phyloP scores from a whole-genome alignment of 30 jellyfish, hydroid and myxozoan species.

The Chrysaora quinquecirrha region DNA sequence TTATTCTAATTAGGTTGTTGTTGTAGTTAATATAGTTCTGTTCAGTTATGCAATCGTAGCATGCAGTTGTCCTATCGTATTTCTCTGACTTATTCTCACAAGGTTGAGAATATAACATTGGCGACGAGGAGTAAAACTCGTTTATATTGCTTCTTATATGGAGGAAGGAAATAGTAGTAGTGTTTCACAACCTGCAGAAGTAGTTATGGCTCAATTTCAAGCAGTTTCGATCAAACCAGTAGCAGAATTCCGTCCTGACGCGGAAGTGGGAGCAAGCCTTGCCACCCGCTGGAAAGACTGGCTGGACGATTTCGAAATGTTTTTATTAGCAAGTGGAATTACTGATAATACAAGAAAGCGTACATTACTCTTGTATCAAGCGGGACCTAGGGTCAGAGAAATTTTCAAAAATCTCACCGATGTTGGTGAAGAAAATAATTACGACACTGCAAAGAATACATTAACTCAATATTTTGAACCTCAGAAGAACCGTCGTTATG shows the following conservation, averaged over 20 bases:
- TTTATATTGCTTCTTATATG: neutral
- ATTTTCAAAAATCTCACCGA: constrained; percentile 21
- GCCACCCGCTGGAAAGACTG: constrained; percentile 53
- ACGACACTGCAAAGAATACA: constrained; percentile 24
- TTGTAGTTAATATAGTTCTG: neutral
- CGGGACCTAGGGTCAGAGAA: constrained; percentile 47
- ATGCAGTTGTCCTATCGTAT: neutral
- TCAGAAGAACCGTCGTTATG: constrained; percentile 44
- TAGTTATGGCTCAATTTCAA: constrained; percentile 14
- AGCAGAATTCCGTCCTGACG: too few species aligned
- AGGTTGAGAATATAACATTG: neutral
- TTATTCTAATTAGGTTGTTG: too few species aligned
- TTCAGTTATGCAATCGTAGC: too few species aligned
- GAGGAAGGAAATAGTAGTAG: too few species aligned
- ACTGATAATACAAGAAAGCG: constrained; percentile 34
- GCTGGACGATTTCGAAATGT: constrained; percentile 45
- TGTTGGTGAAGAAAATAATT: constrained; percentile 12
- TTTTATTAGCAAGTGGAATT: constrained; percentile 37
- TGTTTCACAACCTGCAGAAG: too few species aligned
- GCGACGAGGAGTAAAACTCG: neutral
- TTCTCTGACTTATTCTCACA: neutral
- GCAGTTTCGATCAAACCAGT: constrained; percentile 10
- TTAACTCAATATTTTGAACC: constrained; percentile 37
- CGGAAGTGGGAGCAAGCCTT: too few species aligned
- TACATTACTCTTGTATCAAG: constrained; percentile 30